Base-by-base conservation (phyloP, 1,140 invertebrate species). In the Brachystomella parvula region DNA sequence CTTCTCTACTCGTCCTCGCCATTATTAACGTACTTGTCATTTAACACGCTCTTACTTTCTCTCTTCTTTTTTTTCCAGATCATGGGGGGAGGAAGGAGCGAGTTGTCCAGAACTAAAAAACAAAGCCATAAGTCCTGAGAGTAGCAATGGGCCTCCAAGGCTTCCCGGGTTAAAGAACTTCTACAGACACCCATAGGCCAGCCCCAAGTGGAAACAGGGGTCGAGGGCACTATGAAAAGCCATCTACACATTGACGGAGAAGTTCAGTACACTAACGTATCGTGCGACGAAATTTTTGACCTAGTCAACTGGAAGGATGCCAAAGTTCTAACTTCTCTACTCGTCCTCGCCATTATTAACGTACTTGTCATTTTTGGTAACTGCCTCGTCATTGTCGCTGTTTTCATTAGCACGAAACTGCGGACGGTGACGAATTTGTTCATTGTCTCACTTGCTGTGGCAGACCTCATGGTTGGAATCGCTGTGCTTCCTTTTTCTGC, bases 341-440 rank as follows among this genome's bases (percentile, higher is more conserved):
- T 86, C 73, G 81, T 90, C 67, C 82, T 94, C 57, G 86, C 85
- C 49, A 80, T 90, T 66, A 89, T 95, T 74, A 89, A 91, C 78
- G 83, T 91, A 15, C 85, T 93, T 77, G 90, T 94, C 59, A 87
- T 94, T 61, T 83, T 86, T 26, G 92, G 93, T 59, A 96, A 97
- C 80, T 86, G 87, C 71, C 82, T 97, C 32, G 92, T 96, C 63
- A 94, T 96, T 74, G 83, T 90, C 60, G 92, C 94, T 61, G 93
- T 97, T 33, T 89, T 90, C 76, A 87, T 89, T 76, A 88, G 85
- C 26, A 86, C 87, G 47, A 94, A 94, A 77, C 82, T 96, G 58
- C 83, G 91, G 53, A 92, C 90, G 63, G 91, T 95, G 67, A 97
- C 94, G 47, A 97, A 97, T 78, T 84, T 94, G 75, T 96, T 96